Conservation (phyloP, 2,113 vertebrate genomes). For the Pelecanus crispus region DNA sequence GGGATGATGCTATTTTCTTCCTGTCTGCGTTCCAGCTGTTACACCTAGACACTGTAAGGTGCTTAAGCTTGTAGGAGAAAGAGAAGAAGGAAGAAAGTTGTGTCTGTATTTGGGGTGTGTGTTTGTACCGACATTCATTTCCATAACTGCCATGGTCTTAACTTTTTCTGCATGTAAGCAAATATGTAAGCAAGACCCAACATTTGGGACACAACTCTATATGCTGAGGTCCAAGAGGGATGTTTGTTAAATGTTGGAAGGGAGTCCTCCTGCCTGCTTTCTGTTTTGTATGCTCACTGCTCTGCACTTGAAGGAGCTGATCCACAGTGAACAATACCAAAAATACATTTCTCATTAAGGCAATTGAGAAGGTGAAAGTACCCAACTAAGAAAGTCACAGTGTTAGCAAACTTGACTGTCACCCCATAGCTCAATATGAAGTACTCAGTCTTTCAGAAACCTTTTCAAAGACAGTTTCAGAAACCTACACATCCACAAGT, state of each 20-base stretch:
- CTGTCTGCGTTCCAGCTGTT: background rate
- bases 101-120: background rate
- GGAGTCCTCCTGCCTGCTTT: background rate
- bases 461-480: background rate
- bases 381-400: background rate
- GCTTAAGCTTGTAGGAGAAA: background rate
- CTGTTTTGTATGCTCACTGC: background rate
- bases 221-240: background rate
- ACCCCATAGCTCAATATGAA: background rate
- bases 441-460: background rate
- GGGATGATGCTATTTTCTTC: background rate
- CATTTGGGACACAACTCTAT: background rate
- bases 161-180: background rate
- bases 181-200: background rate
- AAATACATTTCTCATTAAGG: background rate
- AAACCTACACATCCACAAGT: background rate
- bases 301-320: background rate
- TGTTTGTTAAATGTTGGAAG: background rate
- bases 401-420: background rate
- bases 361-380: background rate
- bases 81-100: background rate
- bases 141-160: background rate
- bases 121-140: background rate
- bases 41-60: background rate
- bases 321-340: background rate